Percentiles rank a stretch among this genome's conserved stretches.
These are phyloP conservation scores for Microcebus ravelobensis DNA, from an alignment of 2,113 vertebrate genomes.

Conservation along the genomic window DNA sequence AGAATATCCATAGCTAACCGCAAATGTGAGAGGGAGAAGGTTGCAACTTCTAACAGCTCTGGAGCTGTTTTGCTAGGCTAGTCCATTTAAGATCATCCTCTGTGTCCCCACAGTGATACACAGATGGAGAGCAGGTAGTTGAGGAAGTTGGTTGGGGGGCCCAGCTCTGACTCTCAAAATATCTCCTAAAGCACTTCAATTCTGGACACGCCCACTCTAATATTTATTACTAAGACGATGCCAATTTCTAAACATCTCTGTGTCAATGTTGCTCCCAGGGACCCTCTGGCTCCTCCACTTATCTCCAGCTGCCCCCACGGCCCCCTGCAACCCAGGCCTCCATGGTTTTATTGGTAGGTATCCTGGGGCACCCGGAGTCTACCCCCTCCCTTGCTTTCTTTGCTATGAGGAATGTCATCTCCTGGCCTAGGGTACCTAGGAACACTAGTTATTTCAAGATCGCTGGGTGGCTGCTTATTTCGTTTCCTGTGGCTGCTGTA, in stretches of 20 bases:
- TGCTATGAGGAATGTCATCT: background rate
- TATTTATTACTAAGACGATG: background rate
- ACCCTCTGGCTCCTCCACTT: constrained; percentile 72
- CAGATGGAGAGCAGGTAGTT: background rate
- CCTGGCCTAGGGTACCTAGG: background rate
- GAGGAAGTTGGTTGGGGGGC: background rate
- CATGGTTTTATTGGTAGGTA: constrained; percentile 77
- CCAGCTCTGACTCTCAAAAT: background rate
- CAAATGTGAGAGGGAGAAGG: background rate
- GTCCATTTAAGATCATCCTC: background rate
- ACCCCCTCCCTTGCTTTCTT: background rate
- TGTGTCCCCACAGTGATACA: background rate
- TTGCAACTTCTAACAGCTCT: background rate
- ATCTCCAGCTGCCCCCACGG: constrained; percentile 79
- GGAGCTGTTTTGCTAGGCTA: background rate
- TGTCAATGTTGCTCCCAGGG: constrained; percentile 48
- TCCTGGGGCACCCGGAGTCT: background rate
- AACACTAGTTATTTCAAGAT: background rate
- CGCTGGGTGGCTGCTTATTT: background rate
- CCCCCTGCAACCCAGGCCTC: constrained; percentile 76
- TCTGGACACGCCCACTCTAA: background rate
- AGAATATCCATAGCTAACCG: constrained; percentile 1
- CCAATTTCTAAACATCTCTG: background rate
- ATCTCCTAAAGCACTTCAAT: background rate
- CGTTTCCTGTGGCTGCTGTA: background rate